Evolutionary conservation across 2,113 vertebrate genomes (phyloP).

Genomic region (Equus quagga): DNA sequence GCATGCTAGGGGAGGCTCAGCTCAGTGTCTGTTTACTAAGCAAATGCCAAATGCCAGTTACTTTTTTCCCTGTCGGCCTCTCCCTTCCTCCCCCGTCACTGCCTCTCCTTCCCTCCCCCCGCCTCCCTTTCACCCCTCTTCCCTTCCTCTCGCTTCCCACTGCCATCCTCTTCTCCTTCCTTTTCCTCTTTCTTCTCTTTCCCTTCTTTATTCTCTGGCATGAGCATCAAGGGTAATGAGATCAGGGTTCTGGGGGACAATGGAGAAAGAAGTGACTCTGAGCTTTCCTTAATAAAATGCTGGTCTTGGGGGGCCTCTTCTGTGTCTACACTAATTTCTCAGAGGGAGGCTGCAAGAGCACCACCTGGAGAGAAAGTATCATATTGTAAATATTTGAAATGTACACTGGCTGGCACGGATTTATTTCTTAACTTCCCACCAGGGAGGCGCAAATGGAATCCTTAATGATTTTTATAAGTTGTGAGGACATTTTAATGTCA

Average conservation of each 20-base stretch:
- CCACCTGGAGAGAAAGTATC: slow-evolving; percentile 17
- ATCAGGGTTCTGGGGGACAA: not conserved
- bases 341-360: not conserved
- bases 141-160: not conserved
- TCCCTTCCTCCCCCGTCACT: too few species aligned
- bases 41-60: not conserved
- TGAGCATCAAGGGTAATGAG: not conserved
- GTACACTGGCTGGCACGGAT: slow-evolving; percentile 9
- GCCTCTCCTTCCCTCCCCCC: not conserved
- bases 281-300: slow-evolving; percentile 45
- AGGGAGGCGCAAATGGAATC: slow-evolving; percentile 69
- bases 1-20: too few species aligned
- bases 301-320: not conserved
- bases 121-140: too few species aligned
- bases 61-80: not conserved
- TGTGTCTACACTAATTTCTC: slow-evolving; percentile 30
- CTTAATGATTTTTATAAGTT: slow-evolving; percentile 70
- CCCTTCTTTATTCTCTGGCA: not conserved
- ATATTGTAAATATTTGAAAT: slow-evolving; percentile 61
- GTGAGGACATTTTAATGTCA: slow-evolving; percentile 62
- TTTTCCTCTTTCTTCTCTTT: not conserved
- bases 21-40: not conserved
- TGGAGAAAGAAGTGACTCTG: not conserved
- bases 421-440: slow-evolving; percentile 64
- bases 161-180: not conserved